These are phyloP conservation scores for Eulemur mongoz DNA, from an alignment of 2,797 vertebrate species.

Conservation along the genomic window DNA sequence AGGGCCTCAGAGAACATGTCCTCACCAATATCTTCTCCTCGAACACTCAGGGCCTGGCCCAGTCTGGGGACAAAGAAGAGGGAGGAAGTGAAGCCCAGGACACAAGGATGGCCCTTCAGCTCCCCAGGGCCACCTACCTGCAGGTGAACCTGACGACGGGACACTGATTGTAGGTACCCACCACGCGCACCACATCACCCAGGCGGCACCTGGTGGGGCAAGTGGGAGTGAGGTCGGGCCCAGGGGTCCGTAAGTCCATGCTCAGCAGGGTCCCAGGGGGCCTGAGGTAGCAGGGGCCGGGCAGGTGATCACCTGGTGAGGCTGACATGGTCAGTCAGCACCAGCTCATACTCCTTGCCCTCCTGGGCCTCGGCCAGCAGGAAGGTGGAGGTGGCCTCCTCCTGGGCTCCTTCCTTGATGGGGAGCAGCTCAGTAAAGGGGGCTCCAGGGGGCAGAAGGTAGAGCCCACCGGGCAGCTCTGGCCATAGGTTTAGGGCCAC, in stretches of 20 bases:
- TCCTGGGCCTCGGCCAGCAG: conserved; percentile 91
- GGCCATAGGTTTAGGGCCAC: conserved; percentile 94
- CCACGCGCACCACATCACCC: conserved; percentile 91
- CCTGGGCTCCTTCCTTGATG: conserved; percentile 78
- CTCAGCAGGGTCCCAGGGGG: neutral
- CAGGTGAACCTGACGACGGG: conserved; percentile 90
- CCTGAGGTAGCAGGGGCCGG: neutral
- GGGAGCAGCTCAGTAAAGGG: conserved; percentile 94
- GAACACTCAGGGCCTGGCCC: conserved; percentile 90
- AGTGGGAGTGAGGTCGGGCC: neutral
- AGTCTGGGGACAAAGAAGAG: conserved; percentile 80
- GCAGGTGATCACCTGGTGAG: conserved; percentile 88
- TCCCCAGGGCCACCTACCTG: conserved; percentile 85
- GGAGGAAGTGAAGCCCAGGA: neutral
- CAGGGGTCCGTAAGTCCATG: neutral
- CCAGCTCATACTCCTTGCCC: conserved; percentile 89
- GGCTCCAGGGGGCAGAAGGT: conserved; percentile 91
- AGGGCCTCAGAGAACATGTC: conserved; percentile 88
- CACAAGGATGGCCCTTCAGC: neutral
- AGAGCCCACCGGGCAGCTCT: conserved; percentile 82
- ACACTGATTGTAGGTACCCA: conserved; percentile 91
- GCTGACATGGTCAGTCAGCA: conserved; percentile 89
- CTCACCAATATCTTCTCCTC: conserved; percentile 92
- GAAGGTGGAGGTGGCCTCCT: conserved; percentile 81
- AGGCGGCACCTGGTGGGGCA: conserved; percentile 84